A percentile compares a stretch with the other conserved stretches of the same genome.
Evolutionary conservation across 1,140 invertebrate genomes (phyloP).

Genomic region (Colletes latitarsis): DNA sequence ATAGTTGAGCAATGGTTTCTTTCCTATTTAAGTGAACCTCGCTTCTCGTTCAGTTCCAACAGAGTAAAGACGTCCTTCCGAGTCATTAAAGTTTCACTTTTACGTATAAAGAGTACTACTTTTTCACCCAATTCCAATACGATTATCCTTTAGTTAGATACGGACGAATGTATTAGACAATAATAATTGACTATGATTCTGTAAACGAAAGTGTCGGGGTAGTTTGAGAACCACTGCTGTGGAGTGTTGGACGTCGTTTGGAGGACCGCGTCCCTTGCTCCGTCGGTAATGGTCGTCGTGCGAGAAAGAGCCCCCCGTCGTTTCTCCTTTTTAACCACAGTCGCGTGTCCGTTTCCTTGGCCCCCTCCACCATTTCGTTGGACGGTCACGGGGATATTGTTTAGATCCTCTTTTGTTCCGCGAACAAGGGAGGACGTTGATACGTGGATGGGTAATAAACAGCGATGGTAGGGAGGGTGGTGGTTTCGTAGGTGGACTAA

Average conservation of each 20-base stretch:
- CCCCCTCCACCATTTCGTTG: too few species aligned
- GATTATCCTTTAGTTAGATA: too few species aligned
- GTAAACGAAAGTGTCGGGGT: too few species aligned
- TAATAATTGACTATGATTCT: too few species aligned
- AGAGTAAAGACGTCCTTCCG: too few species aligned
- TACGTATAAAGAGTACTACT: too few species aligned
- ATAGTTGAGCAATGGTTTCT: too few species aligned
- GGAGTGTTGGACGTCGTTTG: neutral
- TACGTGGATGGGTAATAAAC: constrained; percentile 18
- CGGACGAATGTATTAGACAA: too few species aligned
- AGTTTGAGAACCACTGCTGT: neutral
- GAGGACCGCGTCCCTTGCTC: neutral
- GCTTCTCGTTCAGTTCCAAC: too few species aligned
- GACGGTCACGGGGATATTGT: constrained; percentile 4
- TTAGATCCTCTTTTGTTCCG: neutral
- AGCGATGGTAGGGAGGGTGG: neutral
- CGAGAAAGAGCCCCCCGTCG: neutral
- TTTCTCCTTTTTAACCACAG: neutral
- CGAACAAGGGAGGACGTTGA: neutral
- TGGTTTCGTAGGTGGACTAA: neutral
- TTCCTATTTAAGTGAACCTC: too few species aligned
- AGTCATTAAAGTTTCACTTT: too few species aligned
- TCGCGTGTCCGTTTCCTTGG: neutral
- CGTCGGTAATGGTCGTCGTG: constrained; percentile 1
- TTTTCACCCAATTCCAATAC: too few species aligned